Base-by-base conservation (phyloP, 2,113 vertebrate genomes). In the Chrysochloris asiatica region DNA sequence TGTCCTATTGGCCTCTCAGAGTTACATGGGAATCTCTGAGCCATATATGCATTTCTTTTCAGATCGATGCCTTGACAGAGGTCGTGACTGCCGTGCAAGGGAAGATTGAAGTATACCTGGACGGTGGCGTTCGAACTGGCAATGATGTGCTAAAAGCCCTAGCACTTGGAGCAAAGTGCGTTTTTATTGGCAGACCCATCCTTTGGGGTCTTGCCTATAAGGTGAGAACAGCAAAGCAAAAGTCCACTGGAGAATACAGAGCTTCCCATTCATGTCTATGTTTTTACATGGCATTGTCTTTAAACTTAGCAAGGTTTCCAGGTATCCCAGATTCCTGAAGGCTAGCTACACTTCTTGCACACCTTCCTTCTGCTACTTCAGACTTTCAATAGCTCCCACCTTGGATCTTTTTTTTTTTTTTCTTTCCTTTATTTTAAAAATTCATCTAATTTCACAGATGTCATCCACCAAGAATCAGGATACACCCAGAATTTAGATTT, bases 161-260 rank as follows among this genome's bases (percentile, higher is more conserved):
- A 95, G 99, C 99, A 63, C 96, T 99, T 36, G 99, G 99, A 67
- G 99, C 99, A 63, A 99, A 98, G 96, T 99, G 99, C 0, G 97
- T 99, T 88, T 99, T 99, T 93, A 98, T 99, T 77, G 99, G 99
- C 63, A 98, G 99, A 52, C 99, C 99, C 10, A 98, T 98, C 19
- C 97, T 99, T 2, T 99, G 99, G 99, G 99, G 99, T 71, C 98
- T 99, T 3, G 98, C 99, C 73, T 99, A 98, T 96, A 99, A 99
- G 99, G 99, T 99, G 96, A 96, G 85, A 28, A 13, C 38, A 17
- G 7, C 17, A 65, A 13, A 10, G 3, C 2, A 13, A n/a, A 75
- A 72, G 22, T n/a, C 86, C 47, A 0, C 24, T 0, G 2, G 14
- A 36, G 59, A 59, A 38, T 4, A 47, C 8, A 36, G 11, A 21